These are phyloP conservation scores for Xenopus petersii DNA, from an alignment of 2,797 vertebrate genomes.

Conservation along the genomic window DNA sequence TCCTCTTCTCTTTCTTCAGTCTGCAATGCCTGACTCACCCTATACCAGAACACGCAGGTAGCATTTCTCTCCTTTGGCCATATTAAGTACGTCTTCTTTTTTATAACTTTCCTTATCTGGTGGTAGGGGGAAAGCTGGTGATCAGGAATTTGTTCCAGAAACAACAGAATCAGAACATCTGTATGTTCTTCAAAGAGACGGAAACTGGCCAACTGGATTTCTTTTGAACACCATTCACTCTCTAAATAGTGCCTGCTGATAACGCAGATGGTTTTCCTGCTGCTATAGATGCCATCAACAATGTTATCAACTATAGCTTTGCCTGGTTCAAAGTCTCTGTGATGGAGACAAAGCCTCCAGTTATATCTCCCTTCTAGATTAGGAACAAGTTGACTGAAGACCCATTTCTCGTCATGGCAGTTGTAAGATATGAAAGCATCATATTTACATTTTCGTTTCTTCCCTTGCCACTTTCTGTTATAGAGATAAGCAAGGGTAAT, in stretches of 20 bases:
- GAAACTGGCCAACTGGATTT: slow-evolving; percentile 41
- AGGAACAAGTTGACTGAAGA: slow-evolving; percentile 34
- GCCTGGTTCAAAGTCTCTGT: slow-evolving; percentile 45
- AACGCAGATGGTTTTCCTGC: slow-evolving; percentile 43
- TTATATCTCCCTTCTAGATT: slow-evolving; percentile 29
- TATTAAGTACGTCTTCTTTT: slow-evolving; percentile 38
- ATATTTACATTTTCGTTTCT: slow-evolving; percentile 4
- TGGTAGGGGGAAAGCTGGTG: slow-evolving; percentile 35
- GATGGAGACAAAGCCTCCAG: slow-evolving; percentile 45
- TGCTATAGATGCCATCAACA: slow-evolving; percentile 40
- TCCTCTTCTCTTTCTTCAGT: slow-evolving; percentile 9
- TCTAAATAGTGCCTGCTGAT: slow-evolving; percentile 40
- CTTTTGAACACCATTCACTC: slow-evolving; percentile 47
- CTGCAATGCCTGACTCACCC: slow-evolving; percentile 28
- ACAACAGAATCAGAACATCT: slow-evolving; percentile 38
- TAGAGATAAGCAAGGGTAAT: slow-evolving; percentile 32
- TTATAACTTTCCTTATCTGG: slow-evolving; percentile 33
- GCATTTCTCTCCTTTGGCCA: slow-evolving; percentile 31
- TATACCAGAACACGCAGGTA: slow-evolving; percentile 32
- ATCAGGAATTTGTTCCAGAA: slow-evolving; percentile 34
- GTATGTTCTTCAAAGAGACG: slow-evolving; percentile 40
- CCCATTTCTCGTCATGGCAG: slow-evolving; percentile 34
- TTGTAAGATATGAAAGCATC: slow-evolving; percentile 42
- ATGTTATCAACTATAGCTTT: slow-evolving; percentile 43
- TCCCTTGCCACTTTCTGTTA: not conserved